Evolutionary conservation across 2,888 invertebrate species (phyloP).

Genomic region (Caradrina clavipalpis): DNA sequence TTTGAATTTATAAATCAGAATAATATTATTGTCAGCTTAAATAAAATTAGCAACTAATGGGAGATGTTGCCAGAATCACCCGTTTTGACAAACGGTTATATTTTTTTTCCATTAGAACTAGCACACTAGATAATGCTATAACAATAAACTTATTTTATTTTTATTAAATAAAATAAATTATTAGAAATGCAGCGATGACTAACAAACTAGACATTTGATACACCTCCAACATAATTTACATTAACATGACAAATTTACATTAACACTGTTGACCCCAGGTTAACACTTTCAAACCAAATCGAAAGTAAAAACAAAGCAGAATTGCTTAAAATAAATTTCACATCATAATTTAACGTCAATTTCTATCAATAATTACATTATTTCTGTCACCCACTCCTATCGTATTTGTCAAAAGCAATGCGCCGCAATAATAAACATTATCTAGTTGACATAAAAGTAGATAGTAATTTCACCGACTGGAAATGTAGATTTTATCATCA

Average conservation of each 20-base stretch:
- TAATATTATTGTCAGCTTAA: too few relatives aligned
- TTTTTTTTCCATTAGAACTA: too few relatives aligned
- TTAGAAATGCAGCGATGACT: slow-evolving; percentile 16
- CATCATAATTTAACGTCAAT: slow-evolving; percentile 50
- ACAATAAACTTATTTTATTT: too few relatives aligned
- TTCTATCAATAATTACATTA: slow-evolving; percentile 56
- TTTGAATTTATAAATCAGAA: too few relatives aligned
- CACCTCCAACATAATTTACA: slow-evolving; percentile 30
- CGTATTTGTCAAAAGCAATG: slow-evolving; percentile 55
- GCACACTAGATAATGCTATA: too few relatives aligned
- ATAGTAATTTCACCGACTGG: slow-evolving; percentile 56
- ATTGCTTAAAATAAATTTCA: slow-evolving; percentile 38
- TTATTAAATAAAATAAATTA: too few relatives aligned
- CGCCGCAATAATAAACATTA: slow-evolving; percentile 51
- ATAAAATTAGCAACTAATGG: too few relatives aligned
- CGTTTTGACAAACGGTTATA: too few relatives aligned
- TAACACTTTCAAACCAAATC: slow-evolving; percentile 48
- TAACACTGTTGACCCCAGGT: slow-evolving; percentile 48
- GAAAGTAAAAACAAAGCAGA: slow-evolving; percentile 52
- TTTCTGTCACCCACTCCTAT: slow-evolving; percentile 43
- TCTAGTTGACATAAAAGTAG: slow-evolving; percentile 50
- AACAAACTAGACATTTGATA: slow-evolving; percentile 27
- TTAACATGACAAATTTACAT: slow-evolving; percentile 22
- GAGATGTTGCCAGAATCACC: not conserved
- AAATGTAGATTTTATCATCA: slow-evolving; percentile 56